Percentiles rank a stretch among this genome's conserved stretches.
phyloP scores from a whole-genome alignment of 2,797 vertebrate species.

The Oreochromis grahami region DNA sequence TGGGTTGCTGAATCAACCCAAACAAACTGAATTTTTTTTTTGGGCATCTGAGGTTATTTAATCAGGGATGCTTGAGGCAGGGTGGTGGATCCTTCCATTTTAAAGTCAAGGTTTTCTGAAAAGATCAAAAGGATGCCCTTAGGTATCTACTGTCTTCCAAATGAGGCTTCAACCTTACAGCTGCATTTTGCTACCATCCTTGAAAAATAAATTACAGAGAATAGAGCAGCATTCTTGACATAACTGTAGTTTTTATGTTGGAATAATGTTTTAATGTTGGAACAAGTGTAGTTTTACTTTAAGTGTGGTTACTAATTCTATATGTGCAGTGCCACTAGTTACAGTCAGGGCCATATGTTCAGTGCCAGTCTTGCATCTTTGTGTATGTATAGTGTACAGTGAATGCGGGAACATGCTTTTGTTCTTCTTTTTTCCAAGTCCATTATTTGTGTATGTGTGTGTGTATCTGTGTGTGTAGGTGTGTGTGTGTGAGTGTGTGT shows the following conservation, averaged over 20 bases:
- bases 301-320: neutral
- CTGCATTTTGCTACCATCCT: neutral
- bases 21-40: neutral
- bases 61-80: slow-evolving; percentile 2
- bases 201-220: neutral
- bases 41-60: slow-evolving; percentile 2
- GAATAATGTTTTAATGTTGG: neutral
- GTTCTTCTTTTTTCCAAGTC: neutral
- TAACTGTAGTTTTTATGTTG: neutral
- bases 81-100: slow-evolving; percentile 9
- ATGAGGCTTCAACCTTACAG: slow-evolving; percentile 13
- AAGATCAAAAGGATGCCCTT: slow-evolving; percentile 27
- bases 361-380: neutral
- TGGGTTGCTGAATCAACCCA: slow-evolving; percentile 10
- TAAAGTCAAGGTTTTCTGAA: slow-evolving; percentile 14
- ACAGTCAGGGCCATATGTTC: neutral
- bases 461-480: neutral
- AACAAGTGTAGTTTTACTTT: neutral
- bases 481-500: neutral
- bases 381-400: neutral
- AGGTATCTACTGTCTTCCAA: slow-evolving; percentile 2
- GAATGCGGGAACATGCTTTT: neutral
- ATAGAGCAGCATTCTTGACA: neutral
- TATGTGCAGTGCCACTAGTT: neutral
- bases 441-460: neutral